Base-by-base conservation (phyloP, 2,888 invertebrate species). In the Colletes collaris region DNA sequence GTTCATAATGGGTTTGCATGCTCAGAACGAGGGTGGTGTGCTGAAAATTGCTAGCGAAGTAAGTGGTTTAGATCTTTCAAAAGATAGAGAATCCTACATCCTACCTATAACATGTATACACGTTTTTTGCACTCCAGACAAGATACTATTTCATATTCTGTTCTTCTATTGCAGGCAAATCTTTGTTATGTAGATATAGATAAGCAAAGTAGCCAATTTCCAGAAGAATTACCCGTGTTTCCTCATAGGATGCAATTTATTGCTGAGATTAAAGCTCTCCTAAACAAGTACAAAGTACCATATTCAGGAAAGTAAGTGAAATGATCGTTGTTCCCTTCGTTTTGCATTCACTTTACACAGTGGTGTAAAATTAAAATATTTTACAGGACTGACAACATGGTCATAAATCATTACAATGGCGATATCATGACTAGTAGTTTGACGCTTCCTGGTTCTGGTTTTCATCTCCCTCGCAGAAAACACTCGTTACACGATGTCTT, bases 181-280 rank as follows among this genome's bases (percentile, higher is more conserved):
- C 94, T 99, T 67, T 99, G 99, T 94, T 96, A 98, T 91, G 97
- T 99, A 67, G 99, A 99, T 93, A 97, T 99, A 85, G 99, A 99
- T 93, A 97, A 97, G 88, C 97, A 97, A 85, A 96, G 96, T 88
- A 97, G 99, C 87, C 98, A 99, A 93, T 94, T 98, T 87, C 99
- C 99, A 0, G 99, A 99, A 93, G 99, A 99, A 93, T 94, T 99
- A 88, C 98, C 99, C 0, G 95, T 96, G 79, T 98, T 99, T 93
- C 99, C 99, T 0, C 97, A 99, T 92, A 95, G 97, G 91, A 95
- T 96, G 82, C 97, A 98, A 75, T 97, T 99, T 88, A 95, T 97
- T 86, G 96, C 97, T 56, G 99, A 99, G 94, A 95, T 99, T 66
- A 92, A 93, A 85, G 93, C 93, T 86, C 93, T 94, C 79, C 92